Evolutionary conservation across 2,888 invertebrate species (phyloP), one percentile per base, ranked within the genome.

Genomic region (Cactoblastis cactorum): DNA sequence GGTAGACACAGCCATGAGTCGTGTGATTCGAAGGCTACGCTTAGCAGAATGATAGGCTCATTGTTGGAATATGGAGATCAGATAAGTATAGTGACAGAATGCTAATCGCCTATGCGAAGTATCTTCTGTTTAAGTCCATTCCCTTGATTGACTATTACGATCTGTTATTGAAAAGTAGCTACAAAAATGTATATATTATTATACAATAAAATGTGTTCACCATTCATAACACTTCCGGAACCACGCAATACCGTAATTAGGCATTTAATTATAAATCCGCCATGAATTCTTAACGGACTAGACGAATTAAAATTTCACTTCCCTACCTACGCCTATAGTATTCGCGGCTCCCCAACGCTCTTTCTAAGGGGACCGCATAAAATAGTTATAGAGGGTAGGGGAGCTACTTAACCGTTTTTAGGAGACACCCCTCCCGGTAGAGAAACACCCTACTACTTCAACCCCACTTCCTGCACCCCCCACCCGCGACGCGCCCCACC

Each of bases 391-490:
- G 82, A 82, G 83, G 77, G 80, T 72, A 77, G 84, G 83, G 84
- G 83, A 82, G 87, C 88, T 88, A 88, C 88, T 89, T 88, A 87
- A 85, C 87, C 86, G 88, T 89, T 89, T 89, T 89, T 88, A 88
- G 88, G 87, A 85, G 87, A 83, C 85, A 80, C 87, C 88, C 88
- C 85, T 61, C 80, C 79, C 78, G 71, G 69, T 77, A 80, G 74
- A 81, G 80, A 74, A 81, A 78, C 82, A 73, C 83, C 83, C 80
- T 71, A 68, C 80, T 74, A 74, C 83, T 80, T 78, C 80, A 69
- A 75, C 83, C 81, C 83, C 84, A 78, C 81, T 86, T 86, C 87
- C 87, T 81, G 76, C 76, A 68, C 77, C 77, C 71, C 54, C 69
- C 75, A 71, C 74, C 65, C 70, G 69, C 78, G 71, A 67, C 59